These are phyloP conservation scores for Zosterops japonicus DNA, from an alignment of 2,113 vertebrate species.

Conservation along the genomic window DNA sequence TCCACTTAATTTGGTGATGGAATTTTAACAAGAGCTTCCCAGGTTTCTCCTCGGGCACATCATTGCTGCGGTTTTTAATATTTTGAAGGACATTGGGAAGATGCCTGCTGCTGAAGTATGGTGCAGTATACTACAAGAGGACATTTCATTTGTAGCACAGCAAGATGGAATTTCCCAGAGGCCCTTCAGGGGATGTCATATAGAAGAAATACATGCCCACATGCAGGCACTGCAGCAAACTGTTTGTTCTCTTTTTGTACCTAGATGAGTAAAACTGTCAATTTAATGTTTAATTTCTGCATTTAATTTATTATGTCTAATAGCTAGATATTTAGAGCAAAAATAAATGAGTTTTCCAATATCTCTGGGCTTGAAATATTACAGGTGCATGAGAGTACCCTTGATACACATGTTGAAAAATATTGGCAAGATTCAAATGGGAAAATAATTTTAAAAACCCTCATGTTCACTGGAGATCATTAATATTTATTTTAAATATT, in stretches of 20 bases:
- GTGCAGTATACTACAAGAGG: neutral
- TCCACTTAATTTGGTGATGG: neutral
- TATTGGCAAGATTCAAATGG: neutral
- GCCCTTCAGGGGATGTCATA: neutral
- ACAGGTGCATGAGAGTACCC: neutral
- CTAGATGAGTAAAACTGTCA: neutral
- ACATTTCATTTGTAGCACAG: neutral
- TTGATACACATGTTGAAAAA: neutral
- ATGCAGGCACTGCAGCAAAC: neutral
- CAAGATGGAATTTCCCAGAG: slow-evolving; percentile 4
- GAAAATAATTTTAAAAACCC: neutral
- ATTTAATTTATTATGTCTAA: neutral
- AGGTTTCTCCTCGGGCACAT: neutral
- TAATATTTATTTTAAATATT: slow-evolving; percentile 1
- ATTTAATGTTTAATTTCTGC: neutral
- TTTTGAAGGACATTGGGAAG: slow-evolving; percentile 25
- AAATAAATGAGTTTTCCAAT: neutral
- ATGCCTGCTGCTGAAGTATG: neutral
- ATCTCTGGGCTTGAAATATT: neutral
- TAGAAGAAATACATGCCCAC: neutral
- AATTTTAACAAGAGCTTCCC: slow-evolving; percentile 28
- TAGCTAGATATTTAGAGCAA: neutral
- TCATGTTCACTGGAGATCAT: neutral
- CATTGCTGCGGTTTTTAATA: neutral
- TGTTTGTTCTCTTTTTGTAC: neutral